A percentile compares a stretch with the other conserved stretches of the same genome.
Conservation (phyloP, 2,113 vertebrate species). For the Oryzias melastigma region DNA sequence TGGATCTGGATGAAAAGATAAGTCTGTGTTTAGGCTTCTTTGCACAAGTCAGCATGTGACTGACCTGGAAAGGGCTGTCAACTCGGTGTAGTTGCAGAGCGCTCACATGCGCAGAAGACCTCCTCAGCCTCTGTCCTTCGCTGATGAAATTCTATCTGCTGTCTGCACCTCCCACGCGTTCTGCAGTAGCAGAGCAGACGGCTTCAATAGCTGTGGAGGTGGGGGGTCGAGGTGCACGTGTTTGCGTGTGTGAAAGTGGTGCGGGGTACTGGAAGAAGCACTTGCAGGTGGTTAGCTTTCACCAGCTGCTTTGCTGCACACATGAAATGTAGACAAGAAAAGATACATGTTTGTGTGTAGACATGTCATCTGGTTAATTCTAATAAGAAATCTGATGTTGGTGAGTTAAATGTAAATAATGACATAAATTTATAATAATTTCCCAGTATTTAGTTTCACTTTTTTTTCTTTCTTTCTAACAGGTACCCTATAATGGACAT, state of each 20-base stretch:
- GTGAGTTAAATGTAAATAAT: too few relatives aligned
- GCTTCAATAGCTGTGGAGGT: slow-evolving; percentile 46
- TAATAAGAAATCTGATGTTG: too few relatives aligned
- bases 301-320: slow-evolving; percentile 66
- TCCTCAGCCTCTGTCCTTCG: slow-evolving; percentile 63
- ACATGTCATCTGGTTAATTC: too few relatives aligned
- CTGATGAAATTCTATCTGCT: slow-evolving; percentile 77
- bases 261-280: slow-evolving; percentile 61
- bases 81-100: slow-evolving; percentile 65
- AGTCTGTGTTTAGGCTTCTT: slow-evolving; percentile 40
- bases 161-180: slow-evolving; percentile 70
- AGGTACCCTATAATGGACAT: slow-evolving; percentile 57
- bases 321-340: slow-evolving; percentile 42
- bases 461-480: slow-evolving; percentile 30
- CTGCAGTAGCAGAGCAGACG: slow-evolving; percentile 62
- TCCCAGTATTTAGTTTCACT: too few relatives aligned
- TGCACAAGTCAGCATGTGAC: slow-evolving; percentile 66
- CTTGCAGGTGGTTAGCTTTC: slow-evolving; percentile 63
- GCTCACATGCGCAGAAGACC: slow-evolving; percentile 33
- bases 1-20: too few relatives aligned
- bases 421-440: too few relatives aligned
- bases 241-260: slow-evolving; percentile 19
- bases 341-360: too few relatives aligned
- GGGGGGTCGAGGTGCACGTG: slow-evolving; percentile 40
- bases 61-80: slow-evolving; percentile 63